Evolutionary conservation across 2,888 invertebrate genomes (phyloP), one percentile per base, ranked within the genome.

Genomic region (Nipponacmea schrenckii): DNA sequence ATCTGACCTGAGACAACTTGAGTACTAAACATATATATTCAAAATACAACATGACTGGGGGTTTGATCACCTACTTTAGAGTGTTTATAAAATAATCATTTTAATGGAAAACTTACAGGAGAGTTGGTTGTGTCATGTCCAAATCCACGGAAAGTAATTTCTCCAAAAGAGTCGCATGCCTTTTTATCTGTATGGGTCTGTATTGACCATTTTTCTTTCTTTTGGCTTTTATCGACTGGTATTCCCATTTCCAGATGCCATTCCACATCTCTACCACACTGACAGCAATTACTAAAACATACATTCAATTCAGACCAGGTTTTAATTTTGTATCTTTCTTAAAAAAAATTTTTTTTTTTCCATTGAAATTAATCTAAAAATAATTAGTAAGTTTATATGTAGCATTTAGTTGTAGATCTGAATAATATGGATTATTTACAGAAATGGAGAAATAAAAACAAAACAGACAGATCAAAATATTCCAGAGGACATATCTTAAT

Each of bases 141-240:
- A 77, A 86, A 88, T 2, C 88, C 88, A 46, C 80, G 73, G 74
- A 88, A 88, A 65, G 79, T 75, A 31, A 88, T 83, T 39, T 80
- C 80, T 50, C 87, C 87, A 78, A 84, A 87, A 1, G 83, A 83
- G 71, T 83, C 81, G 67, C 84, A 80, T 10, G 79, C 73, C 12
- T 73, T 67, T 15, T 45, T 20, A 8, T 67, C 56, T 0, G 83
- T 83, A 77, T 85, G 83, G 5, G 80, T 82, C 14, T 82, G 74
- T 20, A 73, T 67, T 68, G 81, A 79, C 84, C 85, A 86, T 3
- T 80, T 70, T 56, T 56, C 56, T 56, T 56, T 24, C 24, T 14
- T 24, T n/a, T 74, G 62, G 20, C 69, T 76, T 45, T 66, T 70
- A 5, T 69, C 67, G 0, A 64, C 50, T 2, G 12, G 14, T 14